Conservation (phyloP, 64 coral and sea anemone genomes). For the Montipora cactus region DNA sequence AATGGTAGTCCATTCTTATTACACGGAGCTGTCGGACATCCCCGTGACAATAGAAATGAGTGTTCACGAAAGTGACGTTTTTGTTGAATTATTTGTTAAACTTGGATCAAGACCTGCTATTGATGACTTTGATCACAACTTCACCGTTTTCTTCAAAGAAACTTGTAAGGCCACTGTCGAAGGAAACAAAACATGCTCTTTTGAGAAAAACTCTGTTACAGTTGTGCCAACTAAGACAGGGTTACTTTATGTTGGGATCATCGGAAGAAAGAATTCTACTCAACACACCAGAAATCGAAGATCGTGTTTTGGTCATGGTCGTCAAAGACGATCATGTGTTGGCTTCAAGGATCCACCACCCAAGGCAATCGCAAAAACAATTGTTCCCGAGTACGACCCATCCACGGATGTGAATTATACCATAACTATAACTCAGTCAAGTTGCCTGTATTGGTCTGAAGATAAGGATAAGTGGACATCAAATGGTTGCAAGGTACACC, state of each 20-base stretch:
- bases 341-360: conserved; percentile 28
- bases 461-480: conserved; percentile 50
- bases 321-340: conserved; percentile 19
- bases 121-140: conserved; percentile 60
- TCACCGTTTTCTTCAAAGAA: conserved; percentile 38
- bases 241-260: conserved; percentile 69
- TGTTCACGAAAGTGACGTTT: neutral
- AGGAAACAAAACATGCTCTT: conserved; percentile 6
- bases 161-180: conserved; percentile 14
- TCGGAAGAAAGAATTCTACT: neutral
- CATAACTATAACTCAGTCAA: conserved; percentile 26
- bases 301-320: conserved; percentile 23
- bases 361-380: neutral
- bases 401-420: conserved; percentile 36
- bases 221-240: conserved; percentile 55
- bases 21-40: neutral
- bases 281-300: conserved; percentile 19
- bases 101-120: conserved; percentile 67
- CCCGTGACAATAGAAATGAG: neutral
- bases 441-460: conserved; percentile 66
- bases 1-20: neutral
- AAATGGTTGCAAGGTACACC: conserved; percentile 45
- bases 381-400: conserved; percentile 19
- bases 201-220: conserved; percentile 58
- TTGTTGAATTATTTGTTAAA: conserved; percentile 55